Base-by-base conservation (phyloP, 2,113 vertebrate genomes). In the Emydura subglobosa region DNA sequence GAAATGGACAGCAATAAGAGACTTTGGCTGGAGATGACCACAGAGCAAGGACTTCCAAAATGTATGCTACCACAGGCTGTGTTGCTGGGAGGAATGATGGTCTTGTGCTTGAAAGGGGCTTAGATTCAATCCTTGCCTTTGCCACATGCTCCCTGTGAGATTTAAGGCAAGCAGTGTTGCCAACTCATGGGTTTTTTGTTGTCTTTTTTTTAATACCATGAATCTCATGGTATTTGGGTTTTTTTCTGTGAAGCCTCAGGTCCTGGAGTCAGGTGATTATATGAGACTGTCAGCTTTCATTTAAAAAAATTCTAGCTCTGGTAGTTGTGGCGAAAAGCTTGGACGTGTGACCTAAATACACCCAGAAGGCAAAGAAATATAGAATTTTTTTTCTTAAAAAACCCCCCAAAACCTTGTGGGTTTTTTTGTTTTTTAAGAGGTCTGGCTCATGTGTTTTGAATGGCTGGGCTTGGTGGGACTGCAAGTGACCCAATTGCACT, bases 21-120 rank as follows among this genome's bases (percentile, higher is more conserved):
- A 39, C 90, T 92, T 83, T 82, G 85, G 88, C 91, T 91, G 87
- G 74, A 78, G 61, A 84, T 95, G 94, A 95, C 97, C 97, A 96
- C 93, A 96, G 82, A 95, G 68, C 96, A 97, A 98, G 97, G 97
- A 85, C 97, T 96, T 92, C 91, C 89, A 89, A 96, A 97, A 95
- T 97, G 97, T 95, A 97, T 93, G 95, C 95, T 91, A 21, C 86
- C 78, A 78, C 93, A 83, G 86, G 85, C 74, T 97, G 95, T 91
- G 83, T 89, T 92, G 42, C 96, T 95, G 89, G 87, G 59, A 94
- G 85, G 89, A 96, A 34, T 1, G 0, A 81, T 87, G 65, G 39
- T 76, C 51, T 92, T 85, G 83, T 53, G 54, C 17, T 85, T 49
- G 39, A 25, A 59, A 17, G 13, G 9, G 10, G 80, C 13, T 85